Conservation (phyloP, 2,113 vertebrate species). For the Passer montanus region DNA sequence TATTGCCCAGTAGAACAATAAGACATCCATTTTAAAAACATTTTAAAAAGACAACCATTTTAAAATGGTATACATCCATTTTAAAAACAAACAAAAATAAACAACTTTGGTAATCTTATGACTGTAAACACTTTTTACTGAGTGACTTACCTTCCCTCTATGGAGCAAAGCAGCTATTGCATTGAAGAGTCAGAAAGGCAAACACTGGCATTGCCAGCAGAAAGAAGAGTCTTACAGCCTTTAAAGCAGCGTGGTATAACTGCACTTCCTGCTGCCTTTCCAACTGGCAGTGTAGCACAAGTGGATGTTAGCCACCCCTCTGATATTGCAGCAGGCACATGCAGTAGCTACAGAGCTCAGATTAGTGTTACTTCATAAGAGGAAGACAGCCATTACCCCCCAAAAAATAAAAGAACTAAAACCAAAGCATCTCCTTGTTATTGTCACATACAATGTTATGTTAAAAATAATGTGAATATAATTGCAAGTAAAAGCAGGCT, state of each 20-base stretch:
- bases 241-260: conserved; percentile 39
- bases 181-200: conserved; percentile 48
- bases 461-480: not conserved
- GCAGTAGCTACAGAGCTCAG: not conserved
- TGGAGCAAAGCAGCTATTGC: conserved; percentile 9
- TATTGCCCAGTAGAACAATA: not conserved
- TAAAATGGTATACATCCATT: not conserved
- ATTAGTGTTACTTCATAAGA: not conserved
- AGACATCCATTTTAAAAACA: not conserved
- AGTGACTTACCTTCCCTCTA: conserved; percentile 43
- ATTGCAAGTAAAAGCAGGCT: not conserved
- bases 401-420: not conserved
- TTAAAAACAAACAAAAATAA: conserved; percentile 15
- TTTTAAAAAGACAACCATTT: too few species aligned
- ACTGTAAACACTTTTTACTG: conserved; percentile 64
- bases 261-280: conserved; percentile 28
- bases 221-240: conserved; percentile 41
- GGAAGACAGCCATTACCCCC: not conserved
- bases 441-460: not conserved
- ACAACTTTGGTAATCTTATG: conserved; percentile 25
- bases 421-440: not conserved
- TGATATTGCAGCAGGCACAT: not conserved
- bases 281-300: not conserved
- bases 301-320: conserved; percentile 3
- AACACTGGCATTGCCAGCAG: conserved; percentile 56